Base-by-base conservation (phyloP, 2,888 invertebrate genomes). In the Cephus nigrinus region DNA sequence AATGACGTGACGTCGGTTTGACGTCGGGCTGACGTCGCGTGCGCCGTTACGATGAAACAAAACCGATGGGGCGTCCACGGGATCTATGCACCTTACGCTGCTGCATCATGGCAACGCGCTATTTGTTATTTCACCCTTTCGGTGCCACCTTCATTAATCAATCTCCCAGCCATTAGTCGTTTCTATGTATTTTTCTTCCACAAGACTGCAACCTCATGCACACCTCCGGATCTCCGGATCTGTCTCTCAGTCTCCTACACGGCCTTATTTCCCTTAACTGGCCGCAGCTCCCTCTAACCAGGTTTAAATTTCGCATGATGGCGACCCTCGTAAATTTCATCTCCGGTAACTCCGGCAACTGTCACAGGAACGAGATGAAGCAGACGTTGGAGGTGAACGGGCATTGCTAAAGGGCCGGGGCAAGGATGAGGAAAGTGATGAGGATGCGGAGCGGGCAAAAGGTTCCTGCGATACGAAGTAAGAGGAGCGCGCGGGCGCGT, bases 81-180 rank as follows among this genome's bases (percentile, higher is more conserved):
- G 80, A 81, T 80, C 78, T 74, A 78, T 80, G 80, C 81, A 80
- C 76, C 80, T 79, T 79, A 75, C 73, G 76, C 78, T 69, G 75
- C 76, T 74, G 78, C 81, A 82, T 81, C 83, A 76, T 82, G 80
- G 82, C 83, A 84, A 83, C 84, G 83, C 81, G 85, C 88, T 89
- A 89, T 90, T 90, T 89, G 88, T 90, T 90, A 88, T 89, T 90
- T 89, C 84, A 85, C 87, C 86, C 88, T 87, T 88, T 88, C 84
- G 85, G 82, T 82, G 86, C 82, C 82, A 83, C 81, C 84, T 87
- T 88, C 90, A 90, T 90, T 89, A 90, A 90, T 90, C 90, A 90
- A n/a, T 88, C 82, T 81, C 81, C 74, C 80, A 80, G 80, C 85
- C 86, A 85, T 85, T 85, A 83, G 81, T 84, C 83, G 82, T 82